A percentile compares a stretch with the other conserved stretches of the same genome.
Conservation (phyloP, 2,888 invertebrate genomes). For the Aquatica leii region DNA sequence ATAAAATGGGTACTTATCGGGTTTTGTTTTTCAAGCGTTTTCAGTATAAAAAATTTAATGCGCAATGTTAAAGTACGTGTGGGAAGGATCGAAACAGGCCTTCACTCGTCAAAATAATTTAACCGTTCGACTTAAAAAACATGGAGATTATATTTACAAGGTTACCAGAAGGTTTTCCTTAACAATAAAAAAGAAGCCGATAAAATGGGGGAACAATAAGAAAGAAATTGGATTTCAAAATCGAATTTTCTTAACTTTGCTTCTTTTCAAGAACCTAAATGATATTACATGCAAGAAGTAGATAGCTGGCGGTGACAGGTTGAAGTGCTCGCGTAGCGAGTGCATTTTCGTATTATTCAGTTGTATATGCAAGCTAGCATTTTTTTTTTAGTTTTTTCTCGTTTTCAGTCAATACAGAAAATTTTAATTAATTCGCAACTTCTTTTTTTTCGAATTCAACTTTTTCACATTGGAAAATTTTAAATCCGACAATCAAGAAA, state of each 20-base stretch:
- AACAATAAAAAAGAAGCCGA: constrained; percentile 26
- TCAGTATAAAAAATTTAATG: too few species aligned
- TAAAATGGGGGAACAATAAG: constrained; percentile 30
- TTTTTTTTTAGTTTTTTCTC: too few species aligned
- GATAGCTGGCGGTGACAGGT: constrained; percentile 34
- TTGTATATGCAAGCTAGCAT: too few species aligned
- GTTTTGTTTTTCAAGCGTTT: constrained; percentile 18
- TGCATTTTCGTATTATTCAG: constrained; percentile 18
- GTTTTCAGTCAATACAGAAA: background rate
- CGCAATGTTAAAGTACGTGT: too few species aligned
- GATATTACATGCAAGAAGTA: constrained; percentile 35
- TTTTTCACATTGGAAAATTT: constrained; percentile 3
- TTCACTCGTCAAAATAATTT: background rate
- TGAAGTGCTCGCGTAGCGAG: constrained; percentile 14
- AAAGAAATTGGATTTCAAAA: constrained; percentile 33
- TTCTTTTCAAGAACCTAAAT: constrained; percentile 30
- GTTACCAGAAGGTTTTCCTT: constrained; percentile 20
- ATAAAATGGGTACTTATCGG: constrained; percentile 26
- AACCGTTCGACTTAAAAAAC: constrained; percentile 15
- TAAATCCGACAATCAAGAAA: constrained; percentile 10
- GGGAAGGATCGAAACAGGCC: background rate
- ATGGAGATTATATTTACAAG: constrained; percentile 20
- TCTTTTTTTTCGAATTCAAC: constrained; percentile 2
- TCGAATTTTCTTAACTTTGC: constrained; percentile 34
- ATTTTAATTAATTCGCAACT: constrained; percentile 20